Conservation (phyloP, 2,797 vertebrate species). For the Margarornis squamiger region DNA sequence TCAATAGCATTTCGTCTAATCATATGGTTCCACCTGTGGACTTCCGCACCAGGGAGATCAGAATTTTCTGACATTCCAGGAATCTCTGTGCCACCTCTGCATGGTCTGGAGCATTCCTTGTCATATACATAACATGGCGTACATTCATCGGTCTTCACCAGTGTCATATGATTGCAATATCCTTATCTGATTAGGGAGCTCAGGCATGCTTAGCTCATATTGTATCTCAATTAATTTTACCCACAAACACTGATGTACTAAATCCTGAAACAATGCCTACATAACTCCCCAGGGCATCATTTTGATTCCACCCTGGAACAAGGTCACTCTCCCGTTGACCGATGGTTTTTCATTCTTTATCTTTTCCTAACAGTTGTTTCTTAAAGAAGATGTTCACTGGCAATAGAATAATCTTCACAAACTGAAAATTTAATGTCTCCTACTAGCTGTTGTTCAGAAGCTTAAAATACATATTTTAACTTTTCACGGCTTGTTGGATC, state of each 20-base stretch:
- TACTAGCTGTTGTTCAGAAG: background rate
- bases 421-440: background rate
- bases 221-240: conserved; percentile 54
- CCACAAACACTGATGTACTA: conserved; percentile 11
- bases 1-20: background rate
- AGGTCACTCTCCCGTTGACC: conserved; percentile 17
- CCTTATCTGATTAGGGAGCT: conserved; percentile 47
- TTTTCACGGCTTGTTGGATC: background rate
- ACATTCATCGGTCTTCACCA: background rate
- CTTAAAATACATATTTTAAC: background rate
- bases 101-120: background rate
- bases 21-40: background rate
- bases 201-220: conserved; percentile 19
- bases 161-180: conserved; percentile 32
- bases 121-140: background rate
- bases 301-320: conserved; percentile 40
- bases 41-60: background rate
- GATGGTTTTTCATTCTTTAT: conserved; percentile 1
- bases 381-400: background rate
- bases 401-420: background rate
- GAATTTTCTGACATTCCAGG: background rate
- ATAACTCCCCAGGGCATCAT: conserved; percentile 1
- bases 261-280: conserved; percentile 36
- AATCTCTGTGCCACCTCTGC: background rate
- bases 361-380: conserved; percentile 29